Evolutionary conservation across 1,140 invertebrate species (phyloP).

Genomic region (Drosophila lacertosa): DNA sequence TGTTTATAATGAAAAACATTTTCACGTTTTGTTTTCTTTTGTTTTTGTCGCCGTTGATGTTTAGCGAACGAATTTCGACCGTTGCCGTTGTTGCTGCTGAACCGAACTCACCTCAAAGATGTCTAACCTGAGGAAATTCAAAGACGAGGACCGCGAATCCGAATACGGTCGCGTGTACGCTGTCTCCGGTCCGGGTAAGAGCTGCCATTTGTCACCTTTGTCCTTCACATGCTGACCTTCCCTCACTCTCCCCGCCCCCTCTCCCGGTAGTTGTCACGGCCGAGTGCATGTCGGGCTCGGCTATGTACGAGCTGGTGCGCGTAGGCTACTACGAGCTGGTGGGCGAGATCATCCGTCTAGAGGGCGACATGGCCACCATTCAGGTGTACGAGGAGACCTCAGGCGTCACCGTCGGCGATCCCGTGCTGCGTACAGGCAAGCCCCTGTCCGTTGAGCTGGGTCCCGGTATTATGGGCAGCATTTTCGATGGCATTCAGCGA

Average conservation of each 20-base stretch:
- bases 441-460: conserved; percentile 97
- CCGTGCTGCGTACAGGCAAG: conserved; percentile 98
- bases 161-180: conserved; percentile 98
- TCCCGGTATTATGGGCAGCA: conserved; percentile 99
- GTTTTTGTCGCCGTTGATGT: neutral
- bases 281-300: conserved; percentile 99
- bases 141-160: conserved; percentile 93
- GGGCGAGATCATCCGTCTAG: conserved; percentile 99
- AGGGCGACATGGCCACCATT: conserved; percentile 99
- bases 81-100: conserved; percentile 43
- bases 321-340: conserved; percentile 99
- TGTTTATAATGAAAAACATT: conserved; percentile 56
- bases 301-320: conserved; percentile 99
- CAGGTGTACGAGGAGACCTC: conserved; percentile 99
- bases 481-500: conserved; percentile 99
- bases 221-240: conserved; percentile 56
- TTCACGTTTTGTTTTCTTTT: conserved; percentile 1
- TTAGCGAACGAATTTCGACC: conserved; percentile 57
- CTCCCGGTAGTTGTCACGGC: conserved; percentile 96
- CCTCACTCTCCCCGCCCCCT: neutral
- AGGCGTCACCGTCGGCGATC: conserved; percentile 99
- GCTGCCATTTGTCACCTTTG: conserved; percentile 48
- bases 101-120: conserved; percentile 77
- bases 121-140: conserved; percentile 89
- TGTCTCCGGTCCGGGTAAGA: conserved; percentile 97